Evolutionary conservation across 64 coral and sea anemone species (phyloP), one percentile per base, ranked within the genome.

Genomic region (Pocillopora verrucosa): DNA sequence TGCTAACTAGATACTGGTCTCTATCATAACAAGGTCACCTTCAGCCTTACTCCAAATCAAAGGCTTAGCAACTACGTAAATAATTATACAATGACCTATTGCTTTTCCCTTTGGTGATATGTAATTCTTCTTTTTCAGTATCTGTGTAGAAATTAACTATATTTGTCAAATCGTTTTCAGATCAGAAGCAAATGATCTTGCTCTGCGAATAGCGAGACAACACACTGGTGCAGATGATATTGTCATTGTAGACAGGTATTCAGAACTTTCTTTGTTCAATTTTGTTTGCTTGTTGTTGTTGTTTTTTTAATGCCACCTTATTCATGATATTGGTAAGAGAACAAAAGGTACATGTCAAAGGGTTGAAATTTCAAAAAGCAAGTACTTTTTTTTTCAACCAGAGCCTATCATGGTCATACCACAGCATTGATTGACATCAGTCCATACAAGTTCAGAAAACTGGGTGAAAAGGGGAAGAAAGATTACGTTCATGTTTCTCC

Each of bases 161-260:
- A 84, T 84, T 37, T 45, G n/a, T 30, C 72, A 34, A 36, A 36
- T 45, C 79, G 59, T 91, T 77, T 76, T 0, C 41, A 99, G 97
- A 62, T 99, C 97, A 69, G 97, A 99, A 80, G 97, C 97, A 75
- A 99, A 99, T 93, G 97, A 99, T 76, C 91, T 99, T 93, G 97
- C 97, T 25, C 61, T 99, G 60, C 88, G 90, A 77, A 86, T 99
- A 82, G 97, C 94, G 80, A 88, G 94, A 82, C 38, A 69, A 3
- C 88, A 99, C 51, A 93, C 91, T 11, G 89, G 90, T 63, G 78
- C 92, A 41, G 36, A 99, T 60, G 97, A 99, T 61, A 91, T 95
- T 7, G 78, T 95, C 34, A 88, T 83, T 73, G 73, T 99, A 74
- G 97, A 99, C 51, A 78, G 90, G 97, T 99, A 93, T 9, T 30